Percentiles rank a stretch among this genome's conserved stretches.
phyloP scores from a whole-genome alignment of 2,113 vertebrate genomes.

The Notothenia rossii region DNA sequence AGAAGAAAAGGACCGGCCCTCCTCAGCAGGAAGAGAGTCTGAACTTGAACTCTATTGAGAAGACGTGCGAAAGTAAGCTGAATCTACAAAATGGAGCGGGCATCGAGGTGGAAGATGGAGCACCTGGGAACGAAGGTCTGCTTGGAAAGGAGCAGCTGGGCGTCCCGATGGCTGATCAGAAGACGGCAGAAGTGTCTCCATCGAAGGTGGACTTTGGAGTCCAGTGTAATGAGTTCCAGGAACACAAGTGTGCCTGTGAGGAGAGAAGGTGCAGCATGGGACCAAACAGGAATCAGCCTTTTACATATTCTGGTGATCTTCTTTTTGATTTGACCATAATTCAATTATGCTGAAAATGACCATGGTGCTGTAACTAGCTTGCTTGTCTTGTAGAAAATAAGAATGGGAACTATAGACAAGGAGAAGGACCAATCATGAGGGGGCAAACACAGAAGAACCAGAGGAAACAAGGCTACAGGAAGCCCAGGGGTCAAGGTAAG shows the following conservation, averaged over 20 bases:
- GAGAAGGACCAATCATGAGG: not conserved
- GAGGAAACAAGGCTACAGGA: constrained; percentile 40
- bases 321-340: not conserved
- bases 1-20: not conserved
- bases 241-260: not conserved
- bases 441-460: constrained; percentile 15
- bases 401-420: not conserved
- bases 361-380: too few species aligned
- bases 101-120: not conserved
- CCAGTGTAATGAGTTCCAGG: constrained; percentile 51
- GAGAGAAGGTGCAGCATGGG: not conserved
- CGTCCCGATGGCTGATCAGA: not conserved
- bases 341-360: too few species aligned
- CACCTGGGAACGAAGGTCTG: not conserved
- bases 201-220: constrained; percentile 59
- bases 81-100: not conserved
- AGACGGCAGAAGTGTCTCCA: not conserved
- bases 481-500: constrained; percentile 54
- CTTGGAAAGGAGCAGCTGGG: not conserved
- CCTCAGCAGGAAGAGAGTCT: not conserved
- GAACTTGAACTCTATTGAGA: not conserved
- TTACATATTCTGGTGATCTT: constrained; percentile 45
- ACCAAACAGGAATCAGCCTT: not conserved
- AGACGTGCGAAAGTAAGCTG: not conserved
- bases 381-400: not conserved